Conservation (phyloP, 2,113 vertebrate species). For the Cebidichthys violaceus region DNA sequence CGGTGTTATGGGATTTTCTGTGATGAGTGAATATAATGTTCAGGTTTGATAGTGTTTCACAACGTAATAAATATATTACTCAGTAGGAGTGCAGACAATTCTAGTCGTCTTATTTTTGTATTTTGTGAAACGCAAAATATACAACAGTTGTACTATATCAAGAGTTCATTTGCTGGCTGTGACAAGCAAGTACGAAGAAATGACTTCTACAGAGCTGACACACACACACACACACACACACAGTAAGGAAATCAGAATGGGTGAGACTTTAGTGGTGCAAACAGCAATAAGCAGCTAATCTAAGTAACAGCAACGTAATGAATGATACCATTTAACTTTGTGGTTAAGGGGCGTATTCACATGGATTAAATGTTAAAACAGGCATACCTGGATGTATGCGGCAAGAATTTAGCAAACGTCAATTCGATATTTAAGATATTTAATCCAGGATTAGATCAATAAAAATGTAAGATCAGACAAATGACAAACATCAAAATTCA, state of each 20-base stretch:
- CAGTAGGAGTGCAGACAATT: conserved; percentile 3
- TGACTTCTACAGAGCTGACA: not conserved
- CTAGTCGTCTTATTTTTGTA: not conserved
- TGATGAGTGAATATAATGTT: conserved; percentile 49
- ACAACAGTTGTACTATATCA: not conserved
- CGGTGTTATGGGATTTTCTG: conserved; percentile 59
- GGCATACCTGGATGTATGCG: not conserved
- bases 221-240: not conserved
- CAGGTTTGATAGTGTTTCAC: conserved; percentile 55
- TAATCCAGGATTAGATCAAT: not conserved
- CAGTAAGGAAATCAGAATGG: not conserved
- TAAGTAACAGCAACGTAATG: not conserved
- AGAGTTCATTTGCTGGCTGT: not conserved
- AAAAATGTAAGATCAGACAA: not conserved
- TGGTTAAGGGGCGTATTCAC: not conserved
- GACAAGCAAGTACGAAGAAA: not conserved
- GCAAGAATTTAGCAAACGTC: not conserved
- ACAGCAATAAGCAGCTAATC: not conserved
- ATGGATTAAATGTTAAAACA: not conserved
- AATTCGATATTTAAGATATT: not conserved
- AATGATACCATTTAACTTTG: not conserved
- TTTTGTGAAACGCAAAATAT: not conserved
- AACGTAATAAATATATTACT: conserved; percentile 69
- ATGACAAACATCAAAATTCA: conserved; percentile 31
- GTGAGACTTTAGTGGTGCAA: not conserved